Conservation (phyloP, 2,888 invertebrate species). For the Rhaphigaster nebulosa region DNA sequence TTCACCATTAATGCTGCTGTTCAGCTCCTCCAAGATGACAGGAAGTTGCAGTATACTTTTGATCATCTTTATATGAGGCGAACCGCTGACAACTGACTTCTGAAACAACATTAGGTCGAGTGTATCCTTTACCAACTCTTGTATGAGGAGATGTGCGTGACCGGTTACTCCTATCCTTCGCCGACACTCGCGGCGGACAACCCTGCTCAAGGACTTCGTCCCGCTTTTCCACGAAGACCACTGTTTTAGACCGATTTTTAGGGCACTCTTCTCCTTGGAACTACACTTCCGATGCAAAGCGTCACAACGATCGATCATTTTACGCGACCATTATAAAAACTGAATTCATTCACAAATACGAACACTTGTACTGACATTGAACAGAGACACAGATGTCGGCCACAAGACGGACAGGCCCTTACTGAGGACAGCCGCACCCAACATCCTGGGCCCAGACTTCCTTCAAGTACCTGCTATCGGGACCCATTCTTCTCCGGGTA, state of each 20-base stretch:
- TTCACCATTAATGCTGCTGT: not conserved
- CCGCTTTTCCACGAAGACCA: not conserved
- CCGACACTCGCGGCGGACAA: not conserved
- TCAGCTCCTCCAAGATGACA: not conserved
- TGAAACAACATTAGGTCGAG: not conserved
- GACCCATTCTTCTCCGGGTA: constrained; percentile 6
- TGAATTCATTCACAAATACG: not conserved
- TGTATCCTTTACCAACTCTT: not conserved
- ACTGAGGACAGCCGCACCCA: not conserved
- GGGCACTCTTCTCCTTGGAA: not conserved
- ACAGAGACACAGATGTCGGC: not conserved
- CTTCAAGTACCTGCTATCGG: not conserved
- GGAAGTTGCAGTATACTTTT: not conserved
- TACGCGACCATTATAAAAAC: not conserved
- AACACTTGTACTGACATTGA: not conserved
- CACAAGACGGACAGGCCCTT: not conserved
- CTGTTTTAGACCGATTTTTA: not conserved
- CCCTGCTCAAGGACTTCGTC: not conserved
- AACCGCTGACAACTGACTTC: not conserved
- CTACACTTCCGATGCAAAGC: not conserved
- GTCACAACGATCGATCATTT: not conserved
- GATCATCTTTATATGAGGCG: not conserved
- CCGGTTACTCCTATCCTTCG: not conserved
- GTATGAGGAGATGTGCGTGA: not conserved
- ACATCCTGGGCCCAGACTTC: constrained; percentile 16